phyloP scores from a whole-genome alignment of 2,797 vertebrate species.

The Sandelia bainsii region DNA sequence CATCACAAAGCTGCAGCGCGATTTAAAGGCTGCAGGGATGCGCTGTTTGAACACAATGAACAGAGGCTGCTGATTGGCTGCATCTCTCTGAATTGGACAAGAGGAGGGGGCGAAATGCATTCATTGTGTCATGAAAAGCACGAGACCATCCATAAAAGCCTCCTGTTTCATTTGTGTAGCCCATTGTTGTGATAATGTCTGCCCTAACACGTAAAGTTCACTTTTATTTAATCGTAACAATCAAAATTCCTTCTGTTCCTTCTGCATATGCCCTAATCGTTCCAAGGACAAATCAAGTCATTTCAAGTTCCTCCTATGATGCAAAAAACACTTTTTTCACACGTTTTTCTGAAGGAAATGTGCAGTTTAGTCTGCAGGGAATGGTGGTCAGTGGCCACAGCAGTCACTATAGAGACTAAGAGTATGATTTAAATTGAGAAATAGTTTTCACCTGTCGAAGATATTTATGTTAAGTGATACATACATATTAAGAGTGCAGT shows the following conservation, averaged over 20 bases:
- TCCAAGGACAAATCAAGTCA: too few relatives aligned
- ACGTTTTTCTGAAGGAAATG: too few relatives aligned
- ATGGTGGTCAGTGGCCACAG: neutral
- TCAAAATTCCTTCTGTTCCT: too few relatives aligned
- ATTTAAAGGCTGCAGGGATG: conserved; percentile 63
- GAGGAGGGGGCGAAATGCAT: neutral
- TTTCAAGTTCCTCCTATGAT: too few relatives aligned
- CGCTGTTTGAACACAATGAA: conserved; percentile 59
- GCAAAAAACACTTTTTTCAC: too few relatives aligned
- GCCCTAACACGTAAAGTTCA: too few relatives aligned
- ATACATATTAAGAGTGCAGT: conserved; percentile 27
- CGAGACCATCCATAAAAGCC: conserved; percentile 14
- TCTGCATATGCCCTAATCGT: too few relatives aligned
- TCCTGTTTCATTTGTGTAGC: neutral
- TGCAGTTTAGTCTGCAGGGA: neutral
- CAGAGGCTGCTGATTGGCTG: conserved; percentile 70
- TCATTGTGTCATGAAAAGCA: conserved; percentile 26
- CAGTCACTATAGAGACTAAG: neutral
- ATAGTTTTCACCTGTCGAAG: conserved; percentile 7
- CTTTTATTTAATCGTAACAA: too few relatives aligned
- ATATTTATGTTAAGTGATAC: conserved; percentile 12
- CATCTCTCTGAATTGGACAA: conserved; percentile 15
- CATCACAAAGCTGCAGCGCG: neutral
- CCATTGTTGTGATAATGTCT: too few relatives aligned
- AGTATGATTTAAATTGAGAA: conserved; percentile 18